Percentiles rank a stretch among this genome's conserved stretches.
Conservation (phyloP, 1,140 invertebrate species). For the Radopholus similis region DNA sequence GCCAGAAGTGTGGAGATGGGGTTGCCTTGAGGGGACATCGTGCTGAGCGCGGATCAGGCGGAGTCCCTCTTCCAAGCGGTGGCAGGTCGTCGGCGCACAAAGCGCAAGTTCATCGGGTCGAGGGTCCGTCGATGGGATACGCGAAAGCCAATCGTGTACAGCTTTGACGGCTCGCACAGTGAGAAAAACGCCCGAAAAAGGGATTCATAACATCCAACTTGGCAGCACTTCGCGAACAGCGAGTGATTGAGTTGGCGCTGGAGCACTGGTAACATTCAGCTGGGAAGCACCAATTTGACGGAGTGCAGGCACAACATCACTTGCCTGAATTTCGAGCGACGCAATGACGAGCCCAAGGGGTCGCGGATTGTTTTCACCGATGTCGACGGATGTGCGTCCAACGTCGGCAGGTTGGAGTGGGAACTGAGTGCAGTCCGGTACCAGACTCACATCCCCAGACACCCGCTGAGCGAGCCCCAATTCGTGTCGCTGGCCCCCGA, state of each 20-base stretch:
- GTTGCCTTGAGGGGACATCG: constrained; percentile 55
- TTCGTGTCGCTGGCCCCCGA: constrained; percentile 59
- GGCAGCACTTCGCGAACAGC: constrained; percentile 53
- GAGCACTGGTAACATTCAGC: too few species aligned
- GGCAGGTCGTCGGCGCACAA: constrained; percentile 40
- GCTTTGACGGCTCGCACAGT: constrained; percentile 61
- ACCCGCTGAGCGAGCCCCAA: constrained; percentile 59
- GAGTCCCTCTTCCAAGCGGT: constrained; percentile 43
- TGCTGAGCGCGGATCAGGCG: constrained; percentile 56
- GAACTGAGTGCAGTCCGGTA: background rate
- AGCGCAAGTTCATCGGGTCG: constrained; percentile 60
- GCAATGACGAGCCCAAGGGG: constrained; percentile 50
- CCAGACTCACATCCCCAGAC: constrained; percentile 19
- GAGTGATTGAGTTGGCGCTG: constrained; percentile 57
- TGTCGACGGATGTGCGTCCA: constrained; percentile 58
- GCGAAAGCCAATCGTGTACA: constrained; percentile 56
- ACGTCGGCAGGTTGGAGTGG: constrained; percentile 28
- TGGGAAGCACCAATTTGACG: too few species aligned
- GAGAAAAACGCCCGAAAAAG: constrained; percentile 18
- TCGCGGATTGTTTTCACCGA: constrained; percentile 59
- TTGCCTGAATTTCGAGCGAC: constrained; percentile 57
- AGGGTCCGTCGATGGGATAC: constrained; percentile 55
- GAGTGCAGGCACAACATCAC: constrained; percentile 61
- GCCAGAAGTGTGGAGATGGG: background rate
- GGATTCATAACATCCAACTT: background rate